phyloP scores from a whole-genome alignment of 2,113 vertebrate genomes.

The Rafetus swinhoei region DNA sequence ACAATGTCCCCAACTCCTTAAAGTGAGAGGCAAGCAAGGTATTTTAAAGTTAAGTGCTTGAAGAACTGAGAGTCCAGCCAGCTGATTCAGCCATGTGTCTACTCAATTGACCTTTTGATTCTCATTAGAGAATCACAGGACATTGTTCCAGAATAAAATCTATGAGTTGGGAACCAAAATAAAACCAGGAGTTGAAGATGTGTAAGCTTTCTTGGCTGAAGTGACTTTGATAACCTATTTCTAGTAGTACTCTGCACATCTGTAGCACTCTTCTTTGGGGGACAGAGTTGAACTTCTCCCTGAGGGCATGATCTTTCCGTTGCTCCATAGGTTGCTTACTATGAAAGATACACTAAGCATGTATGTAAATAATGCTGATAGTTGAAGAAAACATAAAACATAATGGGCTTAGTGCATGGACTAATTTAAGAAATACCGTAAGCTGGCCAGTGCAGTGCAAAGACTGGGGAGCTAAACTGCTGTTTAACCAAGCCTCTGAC shows the following conservation, averaged over 20 bases:
- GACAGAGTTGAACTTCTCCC: background rate
- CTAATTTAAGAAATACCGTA: too few relatives aligned
- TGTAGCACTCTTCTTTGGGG: background rate
- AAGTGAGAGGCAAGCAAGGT: background rate
- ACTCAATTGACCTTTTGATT: background rate
- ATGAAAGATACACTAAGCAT: background rate
- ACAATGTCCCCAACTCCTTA: background rate
- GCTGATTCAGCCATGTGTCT: background rate
- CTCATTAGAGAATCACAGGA: background rate
- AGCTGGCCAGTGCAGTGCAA: too few relatives aligned
- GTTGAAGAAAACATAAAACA: too few relatives aligned
- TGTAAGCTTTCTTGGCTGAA: background rate
- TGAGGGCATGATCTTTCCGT: background rate
- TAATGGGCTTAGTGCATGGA: too few relatives aligned
- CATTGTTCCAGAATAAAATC: background rate
- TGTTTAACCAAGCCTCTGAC: too few relatives aligned
- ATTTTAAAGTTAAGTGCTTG: background rate
- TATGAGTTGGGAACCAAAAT: background rate
- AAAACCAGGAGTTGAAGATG: background rate
- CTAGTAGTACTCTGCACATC: background rate
- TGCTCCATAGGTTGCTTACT: background rate
- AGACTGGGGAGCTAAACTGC: too few relatives aligned
- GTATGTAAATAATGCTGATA: background rate
- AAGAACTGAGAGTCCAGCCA: background rate
- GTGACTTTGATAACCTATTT: background rate